Evolutionary conservation across 2,113 vertebrate species (phyloP).

Genomic region (Madoqua kirkii): DNA sequence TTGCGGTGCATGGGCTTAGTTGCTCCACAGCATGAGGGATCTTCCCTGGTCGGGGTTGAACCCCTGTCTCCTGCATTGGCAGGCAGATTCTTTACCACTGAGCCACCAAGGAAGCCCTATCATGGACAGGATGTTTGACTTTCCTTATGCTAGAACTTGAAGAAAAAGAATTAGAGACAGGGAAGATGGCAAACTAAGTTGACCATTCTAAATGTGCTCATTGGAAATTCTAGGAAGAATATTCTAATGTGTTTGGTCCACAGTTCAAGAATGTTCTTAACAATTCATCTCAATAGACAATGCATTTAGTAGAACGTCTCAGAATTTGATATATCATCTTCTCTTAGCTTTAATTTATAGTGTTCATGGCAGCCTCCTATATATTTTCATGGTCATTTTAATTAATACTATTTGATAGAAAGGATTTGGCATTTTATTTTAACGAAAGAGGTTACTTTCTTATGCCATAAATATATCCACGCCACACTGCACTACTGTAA

Average conservation of each 20-base stretch:
- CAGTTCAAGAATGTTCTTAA: not conserved
- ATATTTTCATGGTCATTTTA: not conserved
- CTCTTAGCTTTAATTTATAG: not conserved
- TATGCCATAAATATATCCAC: not conserved
- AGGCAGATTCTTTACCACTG: not conserved
- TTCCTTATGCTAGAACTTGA: not conserved
- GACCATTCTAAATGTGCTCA: not conserved
- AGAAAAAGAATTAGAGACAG: not conserved
- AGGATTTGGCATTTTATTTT: not conserved
- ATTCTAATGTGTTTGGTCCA: not conserved
- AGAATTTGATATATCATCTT: not conserved
- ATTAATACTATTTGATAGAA: not conserved
- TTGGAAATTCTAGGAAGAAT: not conserved
- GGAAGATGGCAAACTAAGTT: not conserved
- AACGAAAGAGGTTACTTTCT: not conserved
- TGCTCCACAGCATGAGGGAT: not conserved
- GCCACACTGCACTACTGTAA: not conserved
- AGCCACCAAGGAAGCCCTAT: not conserved
- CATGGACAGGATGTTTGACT: not conserved
- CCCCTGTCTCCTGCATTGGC: not conserved
- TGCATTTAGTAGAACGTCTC: not conserved
- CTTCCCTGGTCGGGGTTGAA: not conserved
- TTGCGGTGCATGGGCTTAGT: not conserved
- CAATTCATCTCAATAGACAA: not conserved
- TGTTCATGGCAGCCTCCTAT: not conserved